Base-by-base conservation (phyloP, 92 coral and sea anemone genomes). In the Porites lobata region DNA sequence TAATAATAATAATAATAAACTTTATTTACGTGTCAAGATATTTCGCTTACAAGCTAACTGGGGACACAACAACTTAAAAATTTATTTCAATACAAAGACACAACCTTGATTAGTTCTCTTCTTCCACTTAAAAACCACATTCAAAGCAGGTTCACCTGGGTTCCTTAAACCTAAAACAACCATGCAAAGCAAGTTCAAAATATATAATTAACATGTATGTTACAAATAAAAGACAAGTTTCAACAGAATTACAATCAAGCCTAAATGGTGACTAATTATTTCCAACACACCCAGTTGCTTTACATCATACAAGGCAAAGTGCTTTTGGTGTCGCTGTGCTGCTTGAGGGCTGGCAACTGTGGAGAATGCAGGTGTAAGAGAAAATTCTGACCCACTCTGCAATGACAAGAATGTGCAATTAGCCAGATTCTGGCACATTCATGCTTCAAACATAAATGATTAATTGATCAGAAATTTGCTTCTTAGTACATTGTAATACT, bases 61-160 rank as follows among this genome's bases (percentile, higher is more conserved):
- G 6, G 47, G 6, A 38, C 6, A 4, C 47, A 4, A 38, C 47
- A 38, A 38, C 47, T 38, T 38, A 38, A 38, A 38, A 38, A 38
- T 3, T 38, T 38, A 38, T 38, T 38, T 38, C 47, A 38, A 38
- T 4, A 38, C 47, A 38, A 56, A 62, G 66, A 15, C 66, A 62
- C 47, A 47, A 96, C 99, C 98, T 88, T 89, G 71, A 3, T 21
- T 54, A 7, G 88, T 77, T 50, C 86, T 93, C 77, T 86, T 90
- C 54, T 93, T 86, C 98, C 98, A 94, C 78, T 92, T 96, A 90
- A 96, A 92, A 13, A 92, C 88, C 73, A 95, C 93, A 83, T 94
- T 95, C 18, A 94, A 87, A 65, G 84, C 75, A 13, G 88, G 73
- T 52, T 95, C 96, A 43, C 87, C 15, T 17, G 89, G 77, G 11